Percentiles rank a stretch among this genome's conserved stretches.
These are phyloP conservation scores for Prorops nasuta DNA, from an alignment of 1,140 invertebrate genomes.

Conservation along the genomic window DNA sequence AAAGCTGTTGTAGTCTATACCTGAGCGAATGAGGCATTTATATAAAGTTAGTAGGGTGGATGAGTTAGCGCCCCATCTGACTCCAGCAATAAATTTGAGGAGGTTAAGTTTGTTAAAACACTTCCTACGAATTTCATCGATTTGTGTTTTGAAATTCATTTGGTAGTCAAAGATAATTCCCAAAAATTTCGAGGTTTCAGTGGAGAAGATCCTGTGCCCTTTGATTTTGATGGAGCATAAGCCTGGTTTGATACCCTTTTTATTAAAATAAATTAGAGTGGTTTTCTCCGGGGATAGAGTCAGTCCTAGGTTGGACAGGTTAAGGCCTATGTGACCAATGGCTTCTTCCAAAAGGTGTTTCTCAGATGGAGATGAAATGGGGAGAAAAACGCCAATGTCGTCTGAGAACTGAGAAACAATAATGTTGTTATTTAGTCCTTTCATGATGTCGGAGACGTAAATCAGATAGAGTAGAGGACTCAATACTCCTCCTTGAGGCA, in stretches of 20 bases:
- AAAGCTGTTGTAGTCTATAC: background rate
- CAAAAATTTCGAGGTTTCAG: background rate
- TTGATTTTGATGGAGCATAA: background rate
- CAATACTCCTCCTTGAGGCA: background rate
- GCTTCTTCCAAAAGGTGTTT: background rate
- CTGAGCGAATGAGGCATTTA: background rate
- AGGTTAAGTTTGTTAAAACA: background rate
- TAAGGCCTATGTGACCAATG: background rate
- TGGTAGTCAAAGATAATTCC: background rate
- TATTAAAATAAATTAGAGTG: background rate
- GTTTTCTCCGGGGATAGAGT: background rate
- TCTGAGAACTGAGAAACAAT: background rate
- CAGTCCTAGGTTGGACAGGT: background rate
- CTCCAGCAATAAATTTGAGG: background rate
- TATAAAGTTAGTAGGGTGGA: background rate
- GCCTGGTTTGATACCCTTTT: background rate
- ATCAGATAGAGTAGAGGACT: background rate
- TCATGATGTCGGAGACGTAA: background rate
- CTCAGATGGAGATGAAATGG: background rate
- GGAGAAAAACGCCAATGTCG: background rate
- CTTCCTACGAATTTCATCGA: background rate
- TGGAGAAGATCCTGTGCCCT: background rate
- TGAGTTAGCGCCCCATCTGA: constrained; percentile 3
- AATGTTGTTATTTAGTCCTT: background rate
- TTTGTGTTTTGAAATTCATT: background rate